A percentile compares a stretch with the other conserved stretches of the same genome.
Evolutionary conservation across 2,888 invertebrate species (phyloP).

Genomic region (Pycnomerus fuliginosus): DNA sequence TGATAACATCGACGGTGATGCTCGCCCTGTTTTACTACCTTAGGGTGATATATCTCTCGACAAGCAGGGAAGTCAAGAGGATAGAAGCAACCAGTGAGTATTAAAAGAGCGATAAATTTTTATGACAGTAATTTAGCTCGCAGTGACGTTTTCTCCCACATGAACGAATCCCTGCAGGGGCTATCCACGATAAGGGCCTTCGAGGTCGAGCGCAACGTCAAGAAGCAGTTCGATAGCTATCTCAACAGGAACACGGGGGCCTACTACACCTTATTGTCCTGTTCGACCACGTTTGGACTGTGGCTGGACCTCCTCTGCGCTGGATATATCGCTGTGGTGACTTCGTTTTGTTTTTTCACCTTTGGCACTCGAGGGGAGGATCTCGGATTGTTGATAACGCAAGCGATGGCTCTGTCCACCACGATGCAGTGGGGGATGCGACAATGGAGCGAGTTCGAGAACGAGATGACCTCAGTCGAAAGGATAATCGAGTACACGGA

Average conservation of each 20-base stretch:
- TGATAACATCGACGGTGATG: slow-evolving; percentile 66
- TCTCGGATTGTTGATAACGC: slow-evolving; percentile 77
- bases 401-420: slow-evolving; percentile 74
- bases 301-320: slow-evolving; percentile 59
- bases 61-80: slow-evolving; percentile 72
- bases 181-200: slow-evolving; percentile 75
- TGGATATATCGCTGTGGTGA: slow-evolving; percentile 38
- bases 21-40: slow-evolving; percentile 65
- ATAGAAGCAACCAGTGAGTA: slow-evolving; percentile 67
- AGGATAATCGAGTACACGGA: slow-evolving; percentile 77
- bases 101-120: background rate
- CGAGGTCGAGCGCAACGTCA: slow-evolving; percentile 61
- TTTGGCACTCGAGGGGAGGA: slow-evolving; percentile 65
- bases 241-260: slow-evolving; percentile 71
- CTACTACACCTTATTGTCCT: slow-evolving; percentile 66
- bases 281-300: slow-evolving; percentile 70
- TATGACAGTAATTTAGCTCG: slow-evolving; percentile 57
- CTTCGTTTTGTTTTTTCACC: slow-evolving; percentile 37
- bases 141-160: slow-evolving; percentile 76
- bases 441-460: slow-evolving; percentile 84
- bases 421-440: slow-evolving; percentile 65
- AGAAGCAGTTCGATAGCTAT: slow-evolving; percentile 73
- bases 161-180: slow-evolving; percentile 74
- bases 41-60: slow-evolving; percentile 67
- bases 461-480: slow-evolving; percentile 88